A percentile compares a stretch with the other conserved stretches of the same genome.
These are phyloP conservation scores for Todiramphus saurophagus DNA, from an alignment of 2,113 vertebrate genomes.

Conservation along the genomic window DNA sequence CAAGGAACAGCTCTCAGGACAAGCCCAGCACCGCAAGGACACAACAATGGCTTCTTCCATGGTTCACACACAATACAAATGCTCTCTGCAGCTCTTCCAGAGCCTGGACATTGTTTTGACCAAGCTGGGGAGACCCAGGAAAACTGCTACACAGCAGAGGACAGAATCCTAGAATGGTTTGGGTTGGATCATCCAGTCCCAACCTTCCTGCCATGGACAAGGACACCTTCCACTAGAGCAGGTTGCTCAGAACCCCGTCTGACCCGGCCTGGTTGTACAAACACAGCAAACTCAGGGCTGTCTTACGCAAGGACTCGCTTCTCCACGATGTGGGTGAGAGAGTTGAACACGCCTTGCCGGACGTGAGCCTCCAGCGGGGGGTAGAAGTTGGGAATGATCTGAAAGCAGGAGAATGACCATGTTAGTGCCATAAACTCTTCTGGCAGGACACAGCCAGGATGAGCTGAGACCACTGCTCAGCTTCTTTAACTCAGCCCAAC, in stretches of 20 bases:
- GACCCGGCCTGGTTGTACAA: neutral
- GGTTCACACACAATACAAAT: neutral
- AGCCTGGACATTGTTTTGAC: neutral
- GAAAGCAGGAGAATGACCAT: neutral
- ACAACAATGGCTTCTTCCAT: accelerated
- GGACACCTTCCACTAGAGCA: neutral
- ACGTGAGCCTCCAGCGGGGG: conserved; percentile 90
- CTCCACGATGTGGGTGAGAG: conserved; percentile 97
- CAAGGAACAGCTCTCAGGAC: neutral
- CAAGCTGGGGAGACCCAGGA: neutral
- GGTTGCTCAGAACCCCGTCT: neutral
- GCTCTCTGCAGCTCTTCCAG: neutral
- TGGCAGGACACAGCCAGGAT: neutral
- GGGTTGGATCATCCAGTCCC: neutral
- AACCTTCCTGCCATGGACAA: neutral
- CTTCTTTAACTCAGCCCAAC: too few species aligned
- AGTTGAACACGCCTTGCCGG: conserved; percentile 93
- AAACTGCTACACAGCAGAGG: accelerated
- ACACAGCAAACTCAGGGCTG: accelerated
- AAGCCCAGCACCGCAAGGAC: neutral
- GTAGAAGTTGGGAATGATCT: conserved; percentile 98
- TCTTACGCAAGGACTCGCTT: conserved; percentile 97
- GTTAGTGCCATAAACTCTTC: neutral
- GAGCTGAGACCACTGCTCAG: neutral
- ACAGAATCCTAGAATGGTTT: neutral